phyloP scores from a whole-genome alignment of 2,113 vertebrate genomes.

The Gopherus evgoodei region DNA sequence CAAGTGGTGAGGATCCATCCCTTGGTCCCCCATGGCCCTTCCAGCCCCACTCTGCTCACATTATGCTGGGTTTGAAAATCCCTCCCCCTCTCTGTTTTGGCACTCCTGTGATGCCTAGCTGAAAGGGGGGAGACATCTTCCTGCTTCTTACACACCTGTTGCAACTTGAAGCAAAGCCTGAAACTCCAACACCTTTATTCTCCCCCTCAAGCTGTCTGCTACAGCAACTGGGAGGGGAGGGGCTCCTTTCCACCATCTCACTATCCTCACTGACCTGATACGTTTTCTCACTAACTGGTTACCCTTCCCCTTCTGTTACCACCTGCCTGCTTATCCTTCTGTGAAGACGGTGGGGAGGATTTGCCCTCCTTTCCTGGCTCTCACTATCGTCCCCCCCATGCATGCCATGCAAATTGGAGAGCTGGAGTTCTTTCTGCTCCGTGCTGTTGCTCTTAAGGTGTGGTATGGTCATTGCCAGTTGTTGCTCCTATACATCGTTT shows the following conservation, averaged over 20 bases:
- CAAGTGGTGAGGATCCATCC: no score
- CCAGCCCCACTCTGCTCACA: no score
- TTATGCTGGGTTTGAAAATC: no score
- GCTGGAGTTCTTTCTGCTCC: not conserved
- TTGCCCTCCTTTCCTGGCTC: not conserved
- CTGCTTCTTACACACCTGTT: not conserved
- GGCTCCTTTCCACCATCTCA: not conserved
- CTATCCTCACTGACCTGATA: not conserved
- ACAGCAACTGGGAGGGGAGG: not conserved
- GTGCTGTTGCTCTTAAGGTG: not conserved
- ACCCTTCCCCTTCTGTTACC: not conserved
- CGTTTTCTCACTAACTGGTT: not conserved
- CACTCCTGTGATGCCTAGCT: not conserved
- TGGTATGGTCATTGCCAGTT: no score
- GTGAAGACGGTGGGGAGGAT: not conserved
- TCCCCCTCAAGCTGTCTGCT: not conserved
- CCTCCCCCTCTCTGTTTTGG: not conserved
- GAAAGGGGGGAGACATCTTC: not conserved
- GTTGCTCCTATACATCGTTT: no score
- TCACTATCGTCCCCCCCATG: not conserved
- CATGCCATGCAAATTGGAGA: not conserved
- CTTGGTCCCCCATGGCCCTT: no score
- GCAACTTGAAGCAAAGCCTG: not conserved
- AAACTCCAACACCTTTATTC: not conserved
- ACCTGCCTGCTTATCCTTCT: not conserved